These are phyloP conservation scores for Mya arenaria DNA, from an alignment of 1,140 invertebrate genomes.

Conservation along the genomic window DNA sequence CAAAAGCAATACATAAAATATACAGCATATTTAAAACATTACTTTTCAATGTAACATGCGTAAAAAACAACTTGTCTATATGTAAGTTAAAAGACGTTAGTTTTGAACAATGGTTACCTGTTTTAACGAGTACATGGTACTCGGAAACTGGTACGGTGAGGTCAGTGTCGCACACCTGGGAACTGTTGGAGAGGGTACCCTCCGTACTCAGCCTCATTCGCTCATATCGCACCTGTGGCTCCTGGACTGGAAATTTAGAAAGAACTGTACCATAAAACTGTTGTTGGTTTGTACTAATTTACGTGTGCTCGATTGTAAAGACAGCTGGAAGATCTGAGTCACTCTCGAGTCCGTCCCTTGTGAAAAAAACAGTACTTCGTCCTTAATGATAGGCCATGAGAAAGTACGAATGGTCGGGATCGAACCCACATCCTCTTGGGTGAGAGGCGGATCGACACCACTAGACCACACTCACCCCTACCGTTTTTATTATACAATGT, in stretches of 20 bases:
- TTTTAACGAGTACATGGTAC: slow-evolving; percentile 50
- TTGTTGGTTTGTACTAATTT: neutral
- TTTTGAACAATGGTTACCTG: slow-evolving; percentile 16
- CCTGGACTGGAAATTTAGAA: slow-evolving; percentile 10
- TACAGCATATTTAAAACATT: neutral
- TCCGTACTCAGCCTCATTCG: slow-evolving; percentile 7
- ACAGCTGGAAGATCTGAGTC: neutral
- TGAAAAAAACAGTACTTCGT: neutral
- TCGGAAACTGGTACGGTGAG: slow-evolving; percentile 24
- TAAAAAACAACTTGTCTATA: neutral
- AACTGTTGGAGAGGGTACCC: neutral
- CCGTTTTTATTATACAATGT: no score
- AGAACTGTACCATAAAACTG: no score
- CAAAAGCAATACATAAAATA: neutral
- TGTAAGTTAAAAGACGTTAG: neutral
- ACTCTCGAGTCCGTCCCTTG: neutral
- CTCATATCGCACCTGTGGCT: slow-evolving; percentile 38
- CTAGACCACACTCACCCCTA: no score
- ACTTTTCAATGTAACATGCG: neutral
- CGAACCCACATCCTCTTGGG: no score
- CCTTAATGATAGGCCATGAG: neutral
- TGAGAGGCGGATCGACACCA: no score
- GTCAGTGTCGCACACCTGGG: slow-evolving; percentile 23
- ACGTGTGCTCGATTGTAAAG: neutral
- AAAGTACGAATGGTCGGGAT: no score